phyloP scores from a whole-genome alignment of 2,113 vertebrate genomes.

The Myanophis thanlyinensis region DNA sequence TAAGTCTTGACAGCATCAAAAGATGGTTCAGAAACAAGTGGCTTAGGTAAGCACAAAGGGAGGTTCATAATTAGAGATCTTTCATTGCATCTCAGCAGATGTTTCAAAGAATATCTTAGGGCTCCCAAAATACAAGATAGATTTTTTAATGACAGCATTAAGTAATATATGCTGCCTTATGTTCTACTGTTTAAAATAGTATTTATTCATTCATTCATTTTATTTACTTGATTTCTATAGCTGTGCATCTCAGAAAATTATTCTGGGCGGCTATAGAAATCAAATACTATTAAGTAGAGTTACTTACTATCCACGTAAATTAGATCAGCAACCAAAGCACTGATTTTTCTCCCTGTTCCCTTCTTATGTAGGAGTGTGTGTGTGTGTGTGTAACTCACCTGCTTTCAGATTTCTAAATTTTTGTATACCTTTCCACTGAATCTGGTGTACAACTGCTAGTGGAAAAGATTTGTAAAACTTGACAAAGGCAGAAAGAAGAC shows the following conservation, averaged over 20 bases:
- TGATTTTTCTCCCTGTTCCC: background rate
- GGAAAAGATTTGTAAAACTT: background rate
- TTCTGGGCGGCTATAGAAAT: background rate
- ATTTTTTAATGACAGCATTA: background rate
- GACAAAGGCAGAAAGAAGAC: background rate
- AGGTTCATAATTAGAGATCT: background rate
- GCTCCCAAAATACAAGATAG: background rate
- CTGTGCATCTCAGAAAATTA: background rate
- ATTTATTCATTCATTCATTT: background rate
- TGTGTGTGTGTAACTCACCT: too few relatives aligned
- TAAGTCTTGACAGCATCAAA: slow-evolving; percentile 84
- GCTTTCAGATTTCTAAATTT: background rate
- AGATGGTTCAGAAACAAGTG: slow-evolving; percentile 90
- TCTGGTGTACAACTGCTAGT: background rate
- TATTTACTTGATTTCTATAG: background rate
- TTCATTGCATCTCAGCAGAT: background rate
- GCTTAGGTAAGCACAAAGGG: slow-evolving; percentile 80
- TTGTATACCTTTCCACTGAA: background rate
- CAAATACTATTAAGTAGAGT: background rate
- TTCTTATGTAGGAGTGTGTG: background rate
- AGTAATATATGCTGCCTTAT: background rate
- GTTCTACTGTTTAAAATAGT: background rate
- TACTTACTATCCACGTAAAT: background rate
- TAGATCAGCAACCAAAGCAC: background rate
- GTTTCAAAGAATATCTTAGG: slow-evolving; percentile 10